Base-by-base conservation (phyloP, 2,113 vertebrate genomes). In the Ancistrus triradiatus region DNA sequence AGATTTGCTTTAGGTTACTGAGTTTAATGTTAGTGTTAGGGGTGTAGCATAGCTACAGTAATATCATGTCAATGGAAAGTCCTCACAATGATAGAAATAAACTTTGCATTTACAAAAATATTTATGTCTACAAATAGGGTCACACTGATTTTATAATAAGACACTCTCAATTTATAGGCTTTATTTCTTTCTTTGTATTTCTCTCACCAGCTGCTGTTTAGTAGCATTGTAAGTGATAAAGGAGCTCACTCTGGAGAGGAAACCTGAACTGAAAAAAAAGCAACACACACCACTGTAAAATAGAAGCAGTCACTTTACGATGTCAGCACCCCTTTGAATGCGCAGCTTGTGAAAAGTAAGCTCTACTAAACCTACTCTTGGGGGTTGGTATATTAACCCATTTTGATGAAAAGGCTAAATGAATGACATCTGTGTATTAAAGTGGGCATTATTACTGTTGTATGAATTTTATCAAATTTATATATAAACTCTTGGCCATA, bases 241-340 rank as follows among this genome's bases (percentile, higher is more conserved):
- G 57, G 35, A 46, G 19, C 13, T 44, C n/a, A 33, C 49, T 69
- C 60, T 35, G 17, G 60, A 69, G 71, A 69, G 60, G 66, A 24
- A 69, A 73, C 61, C 49, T 60, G 66, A 73, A 66, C 47, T 60
- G 66, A 64, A 69, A 64, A 60, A n/a, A 73, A 57, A 52, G 61
- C 46, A 58, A 65, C 50, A 47, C 48, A 49, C 53, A 31, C 60
- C 19, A 25, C 65, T 57, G 63, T 69, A 69, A 73, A 73, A 65
- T 13, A 25, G 48, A 56, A 64, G 44, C 59, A 22, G 13, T 6
- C 48, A 67, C 57, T 60, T 63, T 63, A 63, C 52, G 19, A 3
- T 66, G 53, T 73, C 59, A 53, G 65, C 65, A 48, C 46, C 28
- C 48, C 42, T 73, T 67, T 59, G 65, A 73, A 63, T 40, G 15